Conservation (phyloP, 92 coral and sea anemone species). For the Meandrina meandrites region DNA sequence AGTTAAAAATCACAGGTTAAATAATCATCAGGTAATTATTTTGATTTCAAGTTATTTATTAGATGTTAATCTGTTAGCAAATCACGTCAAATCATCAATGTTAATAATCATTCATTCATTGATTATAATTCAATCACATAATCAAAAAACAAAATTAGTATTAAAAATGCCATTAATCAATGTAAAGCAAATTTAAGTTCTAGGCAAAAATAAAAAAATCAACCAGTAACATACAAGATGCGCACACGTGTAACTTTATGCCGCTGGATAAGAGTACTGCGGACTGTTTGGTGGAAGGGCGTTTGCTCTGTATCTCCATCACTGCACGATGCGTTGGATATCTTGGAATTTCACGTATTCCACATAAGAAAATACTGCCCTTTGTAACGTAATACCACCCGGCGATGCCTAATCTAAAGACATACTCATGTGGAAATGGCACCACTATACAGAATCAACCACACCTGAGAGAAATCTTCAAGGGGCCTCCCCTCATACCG, state of each 20-base stretch:
- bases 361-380: too few relatives aligned
- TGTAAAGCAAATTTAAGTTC: neutral
- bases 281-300: neutral
- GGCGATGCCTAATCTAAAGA: too few relatives aligned
- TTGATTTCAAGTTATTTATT: slow-evolving; percentile 17
- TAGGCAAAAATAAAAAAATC: neutral
- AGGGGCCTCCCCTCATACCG: too few relatives aligned
- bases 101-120: slow-evolving; percentile 25
- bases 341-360: neutral
- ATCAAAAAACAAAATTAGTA: neutral
- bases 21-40: neutral
- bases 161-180: neutral
- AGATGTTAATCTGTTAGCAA: slow-evolving; percentile 28
- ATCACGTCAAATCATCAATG: slow-evolving; percentile 45
- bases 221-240: neutral
- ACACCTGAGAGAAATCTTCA: too few relatives aligned
- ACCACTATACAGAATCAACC: too few relatives aligned
- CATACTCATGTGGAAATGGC: too few relatives aligned
- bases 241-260: neutral
- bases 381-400: too few relatives aligned
- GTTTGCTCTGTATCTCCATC: neutral
- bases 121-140: neutral
- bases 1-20: neutral
- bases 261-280: neutral
- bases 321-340: neutral